Evolutionary conservation across 2,797 vertebrate species (phyloP), one percentile per base, ranked within the genome.

Genomic region (Artibeus lituratus): DNA sequence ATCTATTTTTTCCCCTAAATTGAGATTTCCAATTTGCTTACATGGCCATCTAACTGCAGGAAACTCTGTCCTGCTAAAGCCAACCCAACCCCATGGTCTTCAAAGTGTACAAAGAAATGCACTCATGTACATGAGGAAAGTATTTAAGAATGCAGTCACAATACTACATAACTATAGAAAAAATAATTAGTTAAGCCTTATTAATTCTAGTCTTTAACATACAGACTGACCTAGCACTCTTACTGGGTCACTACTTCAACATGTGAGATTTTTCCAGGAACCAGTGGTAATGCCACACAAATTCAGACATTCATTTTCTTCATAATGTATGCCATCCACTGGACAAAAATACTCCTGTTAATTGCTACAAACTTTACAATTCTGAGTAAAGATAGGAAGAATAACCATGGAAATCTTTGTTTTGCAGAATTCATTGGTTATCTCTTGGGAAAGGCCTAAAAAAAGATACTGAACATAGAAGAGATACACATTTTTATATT

Each of bases 311-410:
- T 88, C 16, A 19, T 87, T 93, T 94, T 94, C 88, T 69, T 55
- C 47, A 69, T 11, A 37, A 74, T 22, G 21, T 32, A 57, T 29
- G 87, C 70, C 57, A 90, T 35, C 57, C 55, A 32, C 32, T n/a
- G 69, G 47, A 73, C 78, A 81, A 92, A 83, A 65, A 72, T 55
- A 72, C 74, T 47, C 10, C 21, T 84, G 29, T 42, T 78, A 77
- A 92, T 78, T 59, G 78, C 78, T 87, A 92, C 92, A 97, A 91
- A 92, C 32, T 32, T 94, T 59, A 73, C 10, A 86, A 44, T 69
- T 92, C 42, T 90, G 42, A 73, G 39, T 74, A 91, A 89, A 78
- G 53, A 59, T 26, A 69, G 18, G 4, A 77, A 84, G 49, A 83
- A 76, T 42, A n/a, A 78, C 21, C 37, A 73, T 32, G 77, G 86